phyloP scores from a whole-genome alignment of 2,797 vertebrate species.

The Cossypha niveicapilla region DNA sequence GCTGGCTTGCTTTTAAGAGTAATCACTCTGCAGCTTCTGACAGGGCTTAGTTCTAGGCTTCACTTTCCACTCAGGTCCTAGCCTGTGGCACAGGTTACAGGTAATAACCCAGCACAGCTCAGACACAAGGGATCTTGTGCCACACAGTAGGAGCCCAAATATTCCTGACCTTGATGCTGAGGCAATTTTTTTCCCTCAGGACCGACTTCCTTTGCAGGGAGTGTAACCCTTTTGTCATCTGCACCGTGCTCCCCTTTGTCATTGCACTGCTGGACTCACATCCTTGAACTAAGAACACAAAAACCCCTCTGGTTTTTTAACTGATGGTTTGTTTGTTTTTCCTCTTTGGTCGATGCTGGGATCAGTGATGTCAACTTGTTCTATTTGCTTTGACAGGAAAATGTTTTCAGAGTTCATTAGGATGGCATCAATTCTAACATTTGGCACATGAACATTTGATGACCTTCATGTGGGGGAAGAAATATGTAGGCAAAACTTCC shows the following conservation, averaged over 20 bases:
- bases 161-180: background rate
- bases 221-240: conserved; percentile 13
- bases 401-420: conserved; percentile 72
- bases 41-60: background rate
- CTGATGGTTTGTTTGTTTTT: conserved; percentile 63
- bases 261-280: conserved; percentile 43
- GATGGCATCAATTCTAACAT: conserved; percentile 68
- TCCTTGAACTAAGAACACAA: conserved; percentile 53
- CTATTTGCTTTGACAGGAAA: conserved; percentile 68
- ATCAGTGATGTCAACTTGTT: conserved; percentile 68
- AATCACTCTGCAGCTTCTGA: background rate
- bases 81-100: background rate
- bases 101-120: background rate
- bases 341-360: conserved; percentile 55
- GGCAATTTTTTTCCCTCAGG: background rate
- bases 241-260: background rate
- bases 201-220: background rate
- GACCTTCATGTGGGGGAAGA: conserved; percentile 66
- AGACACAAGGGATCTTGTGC: background rate
- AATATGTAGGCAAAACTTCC: conserved; percentile 67
- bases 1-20: background rate
- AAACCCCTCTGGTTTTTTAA: conserved; percentile 33
- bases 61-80: background rate
- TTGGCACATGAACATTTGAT: conserved; percentile 61
- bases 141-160: background rate